phyloP scores from a whole-genome alignment of 2,888 invertebrate species.

The Oligia fasciuncula region DNA sequence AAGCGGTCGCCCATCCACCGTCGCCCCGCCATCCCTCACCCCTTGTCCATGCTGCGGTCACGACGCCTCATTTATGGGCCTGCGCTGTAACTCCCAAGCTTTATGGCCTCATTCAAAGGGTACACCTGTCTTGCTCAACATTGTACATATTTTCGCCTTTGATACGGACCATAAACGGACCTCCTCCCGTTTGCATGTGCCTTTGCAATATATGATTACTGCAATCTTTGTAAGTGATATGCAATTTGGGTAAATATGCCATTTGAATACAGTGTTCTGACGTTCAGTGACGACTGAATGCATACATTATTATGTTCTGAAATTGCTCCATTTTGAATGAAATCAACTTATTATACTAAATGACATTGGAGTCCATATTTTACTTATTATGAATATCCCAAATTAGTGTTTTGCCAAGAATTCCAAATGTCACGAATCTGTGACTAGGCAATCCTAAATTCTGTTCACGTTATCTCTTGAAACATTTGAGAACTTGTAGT shows the following conservation, averaged over 20 bases:
- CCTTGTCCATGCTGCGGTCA: constrained; percentile 46
- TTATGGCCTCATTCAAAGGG: constrained; percentile 44
- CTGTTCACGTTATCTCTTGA: not conserved
- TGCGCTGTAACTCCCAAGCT: constrained; percentile 41
- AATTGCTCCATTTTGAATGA: constrained; percentile 27
- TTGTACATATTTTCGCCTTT: constrained; percentile 29
- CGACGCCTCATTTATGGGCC: constrained; percentile 47
- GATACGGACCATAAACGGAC: constrained; percentile 31
- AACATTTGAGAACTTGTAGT: not conserved
- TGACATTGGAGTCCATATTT: not conserved
- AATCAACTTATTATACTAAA: constrained; percentile 17
- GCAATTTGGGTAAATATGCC: constrained; percentile 48
- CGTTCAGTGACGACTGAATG: constrained; percentile 14
- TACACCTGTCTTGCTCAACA: constrained; percentile 27
- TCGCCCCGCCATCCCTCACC: constrained; percentile 16
- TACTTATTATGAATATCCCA: not conserved
- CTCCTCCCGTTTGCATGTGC: constrained; percentile 10
- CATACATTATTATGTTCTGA: constrained; percentile 8
- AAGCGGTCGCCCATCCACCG: constrained; percentile 39
- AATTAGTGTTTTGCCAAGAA: not conserved
- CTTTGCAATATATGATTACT: constrained; percentile 35
- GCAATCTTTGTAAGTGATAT: constrained; percentile 23
- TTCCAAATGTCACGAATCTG: constrained; percentile 3
- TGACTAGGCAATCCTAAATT: constrained; percentile 1
- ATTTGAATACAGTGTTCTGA: constrained; percentile 29